Conservation (phyloP, 1,140 invertebrate species). For the Hetaerina americana region DNA sequence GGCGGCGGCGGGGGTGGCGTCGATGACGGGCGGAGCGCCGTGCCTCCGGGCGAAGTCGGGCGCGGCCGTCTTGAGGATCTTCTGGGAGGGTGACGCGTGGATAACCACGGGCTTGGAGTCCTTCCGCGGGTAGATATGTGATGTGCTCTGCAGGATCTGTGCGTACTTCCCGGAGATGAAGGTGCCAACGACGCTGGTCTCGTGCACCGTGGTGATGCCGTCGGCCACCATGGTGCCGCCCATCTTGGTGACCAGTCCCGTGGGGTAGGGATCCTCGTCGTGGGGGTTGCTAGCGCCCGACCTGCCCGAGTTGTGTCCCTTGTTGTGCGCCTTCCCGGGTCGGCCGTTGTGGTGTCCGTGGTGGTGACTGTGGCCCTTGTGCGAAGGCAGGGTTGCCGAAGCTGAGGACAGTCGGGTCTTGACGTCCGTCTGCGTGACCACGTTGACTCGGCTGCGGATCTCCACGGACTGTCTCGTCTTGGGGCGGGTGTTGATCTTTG, state of each 20-base stretch:
- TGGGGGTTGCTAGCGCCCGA: slow-evolving; percentile 23
- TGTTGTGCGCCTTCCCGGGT: background rate
- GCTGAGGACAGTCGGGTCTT: background rate
- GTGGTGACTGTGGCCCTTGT: slow-evolving; percentile 11
- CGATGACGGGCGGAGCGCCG: slow-evolving; percentile 33
- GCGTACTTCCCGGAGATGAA: slow-evolving; percentile 79
- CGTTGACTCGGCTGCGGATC: slow-evolving; percentile 13
- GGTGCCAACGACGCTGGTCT: slow-evolving; percentile 77
- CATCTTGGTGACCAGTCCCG: slow-evolving; percentile 63
- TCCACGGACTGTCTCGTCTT: slow-evolving; percentile 7
- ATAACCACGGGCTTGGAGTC: slow-evolving; percentile 27
- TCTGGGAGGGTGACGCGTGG: slow-evolving; percentile 44
- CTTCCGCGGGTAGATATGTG: slow-evolving; percentile 32
- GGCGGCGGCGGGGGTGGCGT: slow-evolving; percentile 43
- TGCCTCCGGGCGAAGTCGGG: slow-evolving; percentile 34
- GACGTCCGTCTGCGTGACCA: slow-evolving; percentile 8
- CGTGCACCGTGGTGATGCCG: slow-evolving; percentile 68
- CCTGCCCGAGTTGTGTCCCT: background rate
- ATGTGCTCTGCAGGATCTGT: slow-evolving; percentile 55
- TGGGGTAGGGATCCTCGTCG: slow-evolving; percentile 44
- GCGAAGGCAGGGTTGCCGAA: background rate
- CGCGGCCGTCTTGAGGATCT: slow-evolving; percentile 58
- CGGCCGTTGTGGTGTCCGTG: slow-evolving; percentile 16
- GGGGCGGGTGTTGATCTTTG: slow-evolving; percentile 25
- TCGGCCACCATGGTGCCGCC: slow-evolving; percentile 71